Percentiles rank a stretch among this genome's conserved stretches.
Conservation (phyloP, 2,113 vertebrate species). For the Orcinus orca region DNA sequence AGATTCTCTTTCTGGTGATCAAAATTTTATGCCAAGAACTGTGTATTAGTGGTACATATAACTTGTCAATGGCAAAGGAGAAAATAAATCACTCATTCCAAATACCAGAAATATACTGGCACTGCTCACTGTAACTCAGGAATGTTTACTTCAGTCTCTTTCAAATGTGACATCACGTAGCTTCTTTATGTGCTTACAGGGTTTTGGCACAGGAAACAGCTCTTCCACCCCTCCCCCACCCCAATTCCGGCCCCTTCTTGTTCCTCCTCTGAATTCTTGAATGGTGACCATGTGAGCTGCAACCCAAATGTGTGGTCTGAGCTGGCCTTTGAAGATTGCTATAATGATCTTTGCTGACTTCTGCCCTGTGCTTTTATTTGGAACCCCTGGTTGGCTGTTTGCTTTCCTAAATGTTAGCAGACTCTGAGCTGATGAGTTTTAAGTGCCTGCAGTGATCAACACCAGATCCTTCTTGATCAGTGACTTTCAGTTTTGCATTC, state of each 20-base stretch:
- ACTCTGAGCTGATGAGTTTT: slow-evolving; percentile 80
- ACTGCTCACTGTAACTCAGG: not conserved
- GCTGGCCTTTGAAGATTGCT: slow-evolving; percentile 70
- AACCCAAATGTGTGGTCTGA: slow-evolving; percentile 71
- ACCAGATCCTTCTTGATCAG: not conserved
- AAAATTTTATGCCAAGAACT: not conserved
- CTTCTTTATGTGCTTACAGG: not conserved
- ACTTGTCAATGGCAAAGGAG: not conserved
- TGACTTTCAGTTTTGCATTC: slow-evolving; percentile 20
- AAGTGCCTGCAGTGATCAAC: slow-evolving; percentile 80
- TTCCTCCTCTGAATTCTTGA: slow-evolving; percentile 49
- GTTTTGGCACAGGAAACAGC: not conserved
- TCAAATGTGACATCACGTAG: slow-evolving; percentile 16
- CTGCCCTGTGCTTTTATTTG: slow-evolving; percentile 79
- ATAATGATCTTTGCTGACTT: slow-evolving; percentile 78
- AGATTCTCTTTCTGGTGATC: not conserved
- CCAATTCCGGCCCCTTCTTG: not conserved
- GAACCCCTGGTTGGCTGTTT: slow-evolving; percentile 81
- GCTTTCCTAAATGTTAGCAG: slow-evolving; percentile 85
- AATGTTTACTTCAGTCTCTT: not conserved
- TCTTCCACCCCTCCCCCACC: not conserved
- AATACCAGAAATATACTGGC: not conserved
- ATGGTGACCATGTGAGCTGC: not conserved
- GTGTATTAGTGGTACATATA: not conserved
- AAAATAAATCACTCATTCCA: not conserved